Base-by-base conservation (phyloP, 1,140 invertebrate genomes). In the Lamellibrachia luymesi region DNA sequence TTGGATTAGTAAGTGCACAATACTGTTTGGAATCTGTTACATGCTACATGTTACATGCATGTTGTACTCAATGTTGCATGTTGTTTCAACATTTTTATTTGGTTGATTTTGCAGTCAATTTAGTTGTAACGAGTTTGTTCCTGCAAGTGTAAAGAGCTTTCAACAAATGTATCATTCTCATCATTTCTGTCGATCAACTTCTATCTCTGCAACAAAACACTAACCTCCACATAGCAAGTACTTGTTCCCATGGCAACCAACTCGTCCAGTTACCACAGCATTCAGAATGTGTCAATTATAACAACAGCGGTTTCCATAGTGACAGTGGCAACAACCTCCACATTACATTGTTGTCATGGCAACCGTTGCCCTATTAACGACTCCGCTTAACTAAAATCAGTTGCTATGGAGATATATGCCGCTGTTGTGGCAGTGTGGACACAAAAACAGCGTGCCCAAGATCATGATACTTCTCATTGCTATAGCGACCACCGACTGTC, bases 401-500 rank as follows among this genome's bases (percentile, higher is more conserved):
- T 80, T 80, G 64, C 64, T 80, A 80, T 80, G 64, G 13, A 80
- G 64, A 4, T 80, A 38, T 38, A 38, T 38, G 38, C 38, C 38
- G 38, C 38, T 38, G 64, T 80, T 10, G 64, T 17, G 64, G 64
- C 64, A 80, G 13, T 17, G 6, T 22, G 13, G 2, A 80, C 64
- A 80, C 64, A 4, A 22, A 17, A 10, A 38, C 38, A 56, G 52
- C 6, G 0, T 8, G 52, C 6, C 64, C 17, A 2, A 22, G 4
- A 80, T 80, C 64, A 22, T 80, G 64, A 17, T 80, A 80, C 64
- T 22, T 80, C 98, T 4, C 17, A 22, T 2, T 80, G 64, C 13
- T 80, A 80, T 22, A 99, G 99, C 92, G 99, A 96, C 96, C 99
- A 99, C 96, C 99, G 98, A 94, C 98, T 97, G 93, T 99, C 95